Evolutionary conservation across 2,888 invertebrate species (phyloP), one percentile per base, ranked within the genome.

Genomic region (Lomographa bimaculata): DNA sequence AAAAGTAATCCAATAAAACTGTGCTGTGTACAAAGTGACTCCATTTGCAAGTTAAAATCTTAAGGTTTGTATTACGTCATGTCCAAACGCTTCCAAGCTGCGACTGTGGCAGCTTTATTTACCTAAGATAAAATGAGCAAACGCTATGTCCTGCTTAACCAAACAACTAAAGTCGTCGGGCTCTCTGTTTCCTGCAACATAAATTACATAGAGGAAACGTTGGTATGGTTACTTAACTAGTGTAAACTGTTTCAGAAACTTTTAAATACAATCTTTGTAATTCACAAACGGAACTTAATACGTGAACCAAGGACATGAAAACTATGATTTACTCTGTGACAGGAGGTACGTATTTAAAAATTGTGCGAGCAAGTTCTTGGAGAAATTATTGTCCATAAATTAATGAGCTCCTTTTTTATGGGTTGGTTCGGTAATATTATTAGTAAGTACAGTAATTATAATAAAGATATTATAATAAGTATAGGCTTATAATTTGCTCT

Each of bases 61-160:
- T 35, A 20, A 14, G 7, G 24, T 36, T 18, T 24, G n/a, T 38
- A 35, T 25, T 40, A 21, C 41, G 32, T 46, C 32, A 37, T 25
- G 16, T 32, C 37, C 33, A 16, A 25, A 43, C 11, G 33, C 32
- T 24, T 9, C 32, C 29, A 7, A 34, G 37, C 40, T 47, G 18
- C 16, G 3, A 18, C 32, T 32, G 30, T 21, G 23, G 37, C 29
- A 34, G 44, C 38, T 44, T 42, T 46, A 48, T 49, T 42, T 49
- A 37, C 30, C 33, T 37, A 32, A 48, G 44, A 42, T 40, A 45
- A 46, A 49, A 44, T 39, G 49, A 44, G 21, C 42, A 46, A 42
- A 38, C 45, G 40, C 35, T 41, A 26, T 40, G 44, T 49, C 49
- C 39, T 44, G 44, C 30, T 41, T 44, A 42, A 44, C 33, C 41